Percentiles rank a stretch among this genome's conserved stretches.
phyloP scores from a whole-genome alignment of 2,888 invertebrate genomes.

The Nebria brevicollis region DNA sequence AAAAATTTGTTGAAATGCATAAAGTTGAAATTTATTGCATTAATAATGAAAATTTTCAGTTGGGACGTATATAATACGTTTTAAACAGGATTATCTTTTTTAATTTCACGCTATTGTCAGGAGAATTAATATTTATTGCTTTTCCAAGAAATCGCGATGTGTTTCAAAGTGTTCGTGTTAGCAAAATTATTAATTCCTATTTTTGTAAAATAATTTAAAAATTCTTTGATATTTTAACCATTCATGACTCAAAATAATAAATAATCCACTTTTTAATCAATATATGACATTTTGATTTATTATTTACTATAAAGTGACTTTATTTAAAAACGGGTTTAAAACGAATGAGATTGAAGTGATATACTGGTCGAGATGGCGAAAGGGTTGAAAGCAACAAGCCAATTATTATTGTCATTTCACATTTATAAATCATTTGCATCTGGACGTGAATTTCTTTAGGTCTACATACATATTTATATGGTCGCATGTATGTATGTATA shows the following conservation, averaged over 20 bases:
- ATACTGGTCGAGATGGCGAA: background rate
- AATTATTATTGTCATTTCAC: constrained; percentile 1
- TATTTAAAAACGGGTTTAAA: background rate
- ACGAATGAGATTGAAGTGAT: background rate
- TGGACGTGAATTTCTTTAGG: background rate
- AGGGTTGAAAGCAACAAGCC: background rate
- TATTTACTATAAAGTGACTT: no score
- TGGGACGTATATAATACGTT: background rate
- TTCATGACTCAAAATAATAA: no score
- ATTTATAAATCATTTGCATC: background rate
- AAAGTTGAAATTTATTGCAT: background rate
- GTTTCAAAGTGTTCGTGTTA: background rate
- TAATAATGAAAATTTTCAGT: background rate
- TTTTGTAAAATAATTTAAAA: background rate
- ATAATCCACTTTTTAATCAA: no score
- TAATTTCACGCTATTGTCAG: background rate
- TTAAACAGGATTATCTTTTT: background rate
- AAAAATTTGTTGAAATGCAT: background rate
- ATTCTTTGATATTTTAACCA: background rate
- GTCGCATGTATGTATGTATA: background rate
- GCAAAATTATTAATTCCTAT: background rate
- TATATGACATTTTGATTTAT: no score
- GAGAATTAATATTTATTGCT: background rate
- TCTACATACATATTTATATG: background rate
- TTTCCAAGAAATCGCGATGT: background rate